phyloP scores from a whole-genome alignment of 2,797 vertebrate species.

The Ctenopoma multispine region DNA sequence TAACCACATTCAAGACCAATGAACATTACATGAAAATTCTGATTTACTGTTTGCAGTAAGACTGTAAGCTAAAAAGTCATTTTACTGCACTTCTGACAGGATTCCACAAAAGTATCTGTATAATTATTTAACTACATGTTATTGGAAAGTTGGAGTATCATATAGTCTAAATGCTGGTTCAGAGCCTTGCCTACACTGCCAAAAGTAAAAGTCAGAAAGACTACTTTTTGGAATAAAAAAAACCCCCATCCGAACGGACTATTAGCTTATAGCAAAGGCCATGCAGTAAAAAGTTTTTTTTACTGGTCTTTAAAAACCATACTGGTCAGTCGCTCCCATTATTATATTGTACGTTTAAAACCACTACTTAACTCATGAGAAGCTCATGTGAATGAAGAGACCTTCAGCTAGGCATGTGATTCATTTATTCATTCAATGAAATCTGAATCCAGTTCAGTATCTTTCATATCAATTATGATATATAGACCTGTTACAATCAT shows the following conservation, averaged over 20 bases:
- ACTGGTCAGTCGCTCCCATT: constrained; percentile 6
- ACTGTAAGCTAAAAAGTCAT: not conserved
- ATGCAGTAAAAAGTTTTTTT: constrained; percentile 16
- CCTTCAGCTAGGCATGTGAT: too few relatives aligned
- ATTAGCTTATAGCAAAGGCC: constrained; percentile 18
- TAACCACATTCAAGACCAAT: constrained; percentile 12
- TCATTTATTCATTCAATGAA: too few relatives aligned
- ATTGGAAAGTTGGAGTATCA: constrained; percentile 18
- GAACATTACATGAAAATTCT: constrained; percentile 9
- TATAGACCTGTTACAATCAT: too few relatives aligned
- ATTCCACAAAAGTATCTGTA: constrained; percentile 19
- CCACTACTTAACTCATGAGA: constrained; percentile 12
- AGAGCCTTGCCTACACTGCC: not conserved
- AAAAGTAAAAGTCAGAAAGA: constrained; percentile 8
- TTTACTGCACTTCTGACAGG: constrained; percentile 19
- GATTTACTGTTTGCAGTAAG: constrained; percentile 12
- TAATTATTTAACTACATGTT: not conserved
- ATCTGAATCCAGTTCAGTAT: too few relatives aligned
- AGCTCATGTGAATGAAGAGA: not conserved
- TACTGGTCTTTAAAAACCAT: constrained; percentile 19
- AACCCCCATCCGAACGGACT: constrained; percentile 14
- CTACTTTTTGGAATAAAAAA: constrained; percentile 2
- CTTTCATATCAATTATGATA: too few relatives aligned
- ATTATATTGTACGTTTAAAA: constrained; percentile 18
- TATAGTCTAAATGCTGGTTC: constrained; percentile 1